A percentile compares a stretch with the other conserved stretches of the same genome.
Evolutionary conservation across 2,113 vertebrate genomes (phyloP).

Genomic region (Okapia johnstoni): DNA sequence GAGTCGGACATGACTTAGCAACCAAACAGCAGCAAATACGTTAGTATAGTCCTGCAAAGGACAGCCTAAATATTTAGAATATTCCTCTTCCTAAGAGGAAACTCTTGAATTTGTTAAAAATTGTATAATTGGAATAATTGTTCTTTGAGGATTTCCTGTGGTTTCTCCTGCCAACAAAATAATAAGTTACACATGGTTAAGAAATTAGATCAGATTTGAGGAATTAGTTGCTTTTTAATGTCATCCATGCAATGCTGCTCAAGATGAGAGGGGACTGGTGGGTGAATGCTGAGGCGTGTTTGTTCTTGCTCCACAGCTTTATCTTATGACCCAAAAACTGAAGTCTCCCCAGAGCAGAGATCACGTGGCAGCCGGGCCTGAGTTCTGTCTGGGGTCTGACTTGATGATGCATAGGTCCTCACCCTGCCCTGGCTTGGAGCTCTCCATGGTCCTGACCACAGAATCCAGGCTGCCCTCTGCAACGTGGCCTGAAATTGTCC

Average conservation of each 20-base stretch:
- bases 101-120: not conserved
- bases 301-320: not conserved
- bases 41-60: not conserved
- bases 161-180: not conserved
- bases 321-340: not conserved
- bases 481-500: not conserved
- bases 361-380: accelerated
- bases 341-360: not conserved
- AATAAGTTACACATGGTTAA: not conserved
- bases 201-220: not conserved
- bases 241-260: accelerated
- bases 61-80: not conserved
- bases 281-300: accelerated
- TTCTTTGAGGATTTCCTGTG: not conserved
- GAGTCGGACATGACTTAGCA: not conserved
- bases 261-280: accelerated
- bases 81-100: not conserved
- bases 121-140: not conserved
- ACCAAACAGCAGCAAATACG: not conserved
- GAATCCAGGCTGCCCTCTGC: not conserved
- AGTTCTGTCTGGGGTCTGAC: not conserved
- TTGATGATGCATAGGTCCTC: accelerated
- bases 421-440: not conserved
- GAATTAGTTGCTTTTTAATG: not conserved
- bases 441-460: not conserved